Base-by-base conservation (phyloP, 2,797 vertebrate species). In the Perodicticus potto region DNA sequence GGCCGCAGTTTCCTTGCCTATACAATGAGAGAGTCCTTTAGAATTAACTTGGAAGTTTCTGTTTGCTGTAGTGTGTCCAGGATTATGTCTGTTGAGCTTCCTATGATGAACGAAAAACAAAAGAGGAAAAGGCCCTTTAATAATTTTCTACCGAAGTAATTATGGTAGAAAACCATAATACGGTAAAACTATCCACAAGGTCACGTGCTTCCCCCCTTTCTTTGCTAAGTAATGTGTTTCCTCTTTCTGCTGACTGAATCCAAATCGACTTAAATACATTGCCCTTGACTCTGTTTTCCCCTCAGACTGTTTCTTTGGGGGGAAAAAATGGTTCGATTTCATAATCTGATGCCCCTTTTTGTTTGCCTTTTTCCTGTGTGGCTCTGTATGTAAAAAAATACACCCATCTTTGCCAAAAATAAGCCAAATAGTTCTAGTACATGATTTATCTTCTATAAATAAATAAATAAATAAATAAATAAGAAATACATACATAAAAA, bases 361-460 rank as follows among this genome's bases (percentile, higher is more conserved):
- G 19, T 34, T 84, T 37, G 49, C 61, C 55, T 93, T 83, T 83
- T 63, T 53, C 37, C 32, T 67, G 63, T 57, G 5, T 20, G 0
- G 57, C 10, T 34, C 25, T 49, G 5, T 43, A 9, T 53, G 16
- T 22, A n/a, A 78, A 74, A n/a, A n/a, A 27, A 25, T 9, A 53
- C 4, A 25, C 2, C 10, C 17, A 76, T 74, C n/a, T 94, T 83
- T 74, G 49, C 17, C 7, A 65, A 89, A 91, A 93, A n/a, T 61
- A 92, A 96, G 67, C n/a, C 84, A 78, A 77, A 86, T 25, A 69
- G 32, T 74, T 92, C 72, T 89, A 81, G 65, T n/a, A 67, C n/a
- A 67, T 19, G 7, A 67, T 8, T 76, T 53, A 20, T 53, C 17
- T 77, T 55, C 20, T 22, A 34, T 55, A 13, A 77, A 25, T 34